Evolutionary conservation across 2,113 vertebrate species (phyloP).

Genomic region (Martes martes): DNA sequence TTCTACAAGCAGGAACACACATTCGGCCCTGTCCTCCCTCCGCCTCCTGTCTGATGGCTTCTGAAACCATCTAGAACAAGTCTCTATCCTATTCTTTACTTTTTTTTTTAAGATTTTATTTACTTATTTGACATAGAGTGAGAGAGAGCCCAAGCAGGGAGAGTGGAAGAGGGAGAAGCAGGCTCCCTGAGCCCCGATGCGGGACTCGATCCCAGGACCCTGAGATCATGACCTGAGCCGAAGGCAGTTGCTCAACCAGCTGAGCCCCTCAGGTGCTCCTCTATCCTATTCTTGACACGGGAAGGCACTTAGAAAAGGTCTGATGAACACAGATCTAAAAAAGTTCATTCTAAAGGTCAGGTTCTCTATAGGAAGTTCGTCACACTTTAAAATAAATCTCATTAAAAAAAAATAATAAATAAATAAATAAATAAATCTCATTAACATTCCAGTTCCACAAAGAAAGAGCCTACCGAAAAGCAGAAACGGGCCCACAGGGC

Average conservation of each 20-base stretch:
- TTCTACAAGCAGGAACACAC: neutral
- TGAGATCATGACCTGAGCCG: too few species aligned
- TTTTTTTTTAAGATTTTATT: too few species aligned
- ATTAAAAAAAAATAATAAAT: too few species aligned
- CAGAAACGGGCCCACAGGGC: accelerated
- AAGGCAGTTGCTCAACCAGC: too few species aligned
- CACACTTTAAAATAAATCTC: neutral
- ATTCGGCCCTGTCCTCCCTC: accelerated
- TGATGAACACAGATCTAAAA: neutral
- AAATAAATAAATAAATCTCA: neutral
- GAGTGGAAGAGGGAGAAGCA: too few species aligned
- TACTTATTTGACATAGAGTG: too few species aligned
- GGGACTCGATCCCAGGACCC: too few species aligned
- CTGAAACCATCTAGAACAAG: neutral
- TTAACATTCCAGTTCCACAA: neutral
- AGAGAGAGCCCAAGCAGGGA: too few species aligned
- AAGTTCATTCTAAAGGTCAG: too few species aligned
- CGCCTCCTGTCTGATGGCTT: neutral
- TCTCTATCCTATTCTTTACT: neutral
- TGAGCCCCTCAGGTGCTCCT: too few species aligned
- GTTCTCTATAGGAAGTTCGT: neutral
- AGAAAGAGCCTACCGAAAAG: accelerated
- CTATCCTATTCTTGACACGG: neutral
- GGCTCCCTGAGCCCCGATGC: too few species aligned
- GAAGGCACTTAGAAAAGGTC: neutral